phyloP scores from a whole-genome alignment of 2,888 invertebrate genomes.

The Oxytorus armatus region DNA sequence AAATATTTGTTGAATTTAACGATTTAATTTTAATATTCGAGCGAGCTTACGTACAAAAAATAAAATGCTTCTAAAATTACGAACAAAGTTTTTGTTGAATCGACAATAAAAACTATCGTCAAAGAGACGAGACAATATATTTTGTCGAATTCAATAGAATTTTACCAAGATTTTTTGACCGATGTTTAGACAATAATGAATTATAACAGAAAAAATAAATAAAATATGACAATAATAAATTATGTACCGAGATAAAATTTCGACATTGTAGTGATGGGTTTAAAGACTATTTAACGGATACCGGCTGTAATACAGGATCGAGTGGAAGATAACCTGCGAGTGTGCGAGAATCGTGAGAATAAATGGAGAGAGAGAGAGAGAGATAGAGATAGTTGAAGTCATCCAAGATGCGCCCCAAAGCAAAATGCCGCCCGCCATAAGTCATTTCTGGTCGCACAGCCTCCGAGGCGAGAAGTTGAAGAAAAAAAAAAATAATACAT shows the following conservation, averaged over 20 bases:
- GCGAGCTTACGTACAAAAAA: no score
- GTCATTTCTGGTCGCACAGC: constrained; percentile 71
- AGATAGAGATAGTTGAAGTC: constrained; percentile 50
- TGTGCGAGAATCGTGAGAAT: constrained; percentile 30
- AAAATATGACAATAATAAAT: background rate
- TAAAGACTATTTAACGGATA: constrained; percentile 3
- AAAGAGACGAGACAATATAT: no score
- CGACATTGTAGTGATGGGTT: background rate
- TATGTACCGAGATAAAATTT: background rate
- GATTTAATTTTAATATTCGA: no score
- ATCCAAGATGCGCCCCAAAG: constrained; percentile 68
- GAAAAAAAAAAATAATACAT: constrained; percentile 54
- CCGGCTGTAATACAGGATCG: constrained; percentile 1
- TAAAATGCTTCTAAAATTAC: no score
- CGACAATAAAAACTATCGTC: no score
- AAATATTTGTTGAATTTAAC: no score
- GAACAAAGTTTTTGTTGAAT: no score
- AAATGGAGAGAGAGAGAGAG: constrained; percentile 37
- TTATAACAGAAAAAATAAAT: background rate
- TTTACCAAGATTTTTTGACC: no score
- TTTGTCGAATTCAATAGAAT: background rate
- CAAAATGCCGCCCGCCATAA: constrained; percentile 73
- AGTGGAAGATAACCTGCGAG: constrained; percentile 33
- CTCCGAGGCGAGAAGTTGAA: constrained; percentile 64
- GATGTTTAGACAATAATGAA: background rate